Evolutionary conservation across 1,140 invertebrate species (phyloP), one percentile per base, ranked within the genome.

Genomic region (Ladona fulva): DNA sequence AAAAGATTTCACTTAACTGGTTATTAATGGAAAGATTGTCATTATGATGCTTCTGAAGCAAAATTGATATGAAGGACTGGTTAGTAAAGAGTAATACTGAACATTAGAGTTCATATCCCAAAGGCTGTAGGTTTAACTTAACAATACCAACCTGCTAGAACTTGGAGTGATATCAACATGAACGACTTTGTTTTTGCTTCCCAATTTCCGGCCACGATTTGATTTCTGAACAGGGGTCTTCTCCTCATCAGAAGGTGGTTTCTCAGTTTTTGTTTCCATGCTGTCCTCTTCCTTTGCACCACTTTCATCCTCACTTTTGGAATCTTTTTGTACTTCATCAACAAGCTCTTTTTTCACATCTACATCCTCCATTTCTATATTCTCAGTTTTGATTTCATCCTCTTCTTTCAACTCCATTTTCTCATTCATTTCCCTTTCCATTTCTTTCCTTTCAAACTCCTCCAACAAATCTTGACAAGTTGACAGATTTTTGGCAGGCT

Each of bases 381-480:
- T 37, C 8, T 37, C 52, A 3, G 3, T 12, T 66, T 66, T 66
- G 3, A 66, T 5, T n/a, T 76, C 42, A 37, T 76, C 75, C 11
- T 76, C 25, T 8, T n/a, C 75, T 29, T 76, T 42, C 22, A 12
- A 3, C 14, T 66, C 3, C 52, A 66, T 3, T 66, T 12, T 66
- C n/a, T 66, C 52, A 6, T 16, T 22, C 52, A 19, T 66, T 66
- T 66, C 52, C 12, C 52, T 66, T 12, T 66, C 52, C 14, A 6
- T 16, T 22, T 66, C 52, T 66, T 92, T 92, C 80, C 91, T 90
- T 84, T 95, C 93, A 82, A 94, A 95, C 75, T 92, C 91, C 78
- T 94, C 92, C 24, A 94, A 83, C 25, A 94, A 83, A 82, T 89
- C 88, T 82, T 92, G 91, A 82, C 93, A 94, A 10, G 90, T 90